phyloP scores from a whole-genome alignment of 2,888 invertebrate genomes.

The Drosophila infuscata region DNA sequence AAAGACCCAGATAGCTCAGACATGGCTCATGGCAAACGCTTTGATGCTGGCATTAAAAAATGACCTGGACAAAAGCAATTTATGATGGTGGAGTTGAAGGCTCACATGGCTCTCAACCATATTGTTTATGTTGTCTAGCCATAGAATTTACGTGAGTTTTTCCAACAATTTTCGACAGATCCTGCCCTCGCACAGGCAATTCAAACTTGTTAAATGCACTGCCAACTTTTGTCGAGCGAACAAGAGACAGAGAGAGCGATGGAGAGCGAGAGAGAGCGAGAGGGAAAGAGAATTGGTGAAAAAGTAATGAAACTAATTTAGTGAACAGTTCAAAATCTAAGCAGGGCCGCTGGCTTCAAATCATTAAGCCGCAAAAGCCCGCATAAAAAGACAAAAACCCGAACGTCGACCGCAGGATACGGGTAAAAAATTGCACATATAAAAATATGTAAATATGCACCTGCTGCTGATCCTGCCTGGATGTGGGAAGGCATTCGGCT shows the following conservation, averaged over 20 bases:
- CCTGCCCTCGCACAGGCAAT: conserved; percentile 44
- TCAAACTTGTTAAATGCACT: conserved; percentile 52
- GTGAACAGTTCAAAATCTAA: conserved; percentile 70
- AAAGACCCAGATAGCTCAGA: conserved; percentile 58
- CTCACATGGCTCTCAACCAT: conserved; percentile 44
- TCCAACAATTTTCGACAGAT: conserved; percentile 44
- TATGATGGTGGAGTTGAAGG: conserved; percentile 56
- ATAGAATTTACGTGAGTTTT: conserved; percentile 71
- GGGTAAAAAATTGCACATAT: conserved; percentile 49
- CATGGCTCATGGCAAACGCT: conserved; percentile 30
- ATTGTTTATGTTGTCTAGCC: conserved; percentile 80
- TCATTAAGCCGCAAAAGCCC: conserved; percentile 69
- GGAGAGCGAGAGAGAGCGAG: neutral
- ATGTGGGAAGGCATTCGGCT: conserved; percentile 15
- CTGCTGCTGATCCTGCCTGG: conserved; percentile 58
- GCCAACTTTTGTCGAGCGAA: conserved; percentile 38
- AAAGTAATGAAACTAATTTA: conserved; percentile 79
- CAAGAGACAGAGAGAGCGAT: neutral
- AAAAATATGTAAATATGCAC: conserved; percentile 77
- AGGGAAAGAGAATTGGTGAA: neutral
- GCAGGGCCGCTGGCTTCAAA: conserved; percentile 60
- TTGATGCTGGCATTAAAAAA: conserved; percentile 66
- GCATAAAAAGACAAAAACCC: conserved; percentile 25
- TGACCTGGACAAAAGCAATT: conserved; percentile 73
- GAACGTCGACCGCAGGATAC: conserved; percentile 42